phyloP scores from a whole-genome alignment of 2,888 invertebrate genomes.

The Megastigmus dorsalis region DNA sequence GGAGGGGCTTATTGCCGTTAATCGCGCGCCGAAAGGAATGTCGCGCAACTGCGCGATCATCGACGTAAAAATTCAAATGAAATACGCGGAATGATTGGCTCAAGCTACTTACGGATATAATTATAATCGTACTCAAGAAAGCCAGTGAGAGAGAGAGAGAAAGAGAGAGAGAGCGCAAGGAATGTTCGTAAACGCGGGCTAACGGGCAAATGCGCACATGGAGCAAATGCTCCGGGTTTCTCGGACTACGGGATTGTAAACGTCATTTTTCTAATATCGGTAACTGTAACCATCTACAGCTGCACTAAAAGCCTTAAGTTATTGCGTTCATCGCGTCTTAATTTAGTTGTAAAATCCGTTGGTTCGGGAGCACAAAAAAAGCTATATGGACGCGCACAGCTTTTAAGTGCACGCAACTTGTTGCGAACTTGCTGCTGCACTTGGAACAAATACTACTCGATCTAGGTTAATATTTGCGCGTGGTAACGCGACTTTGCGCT shows the following conservation, averaged over 20 bases:
- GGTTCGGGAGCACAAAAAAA: not conserved
- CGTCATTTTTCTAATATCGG: not conserved
- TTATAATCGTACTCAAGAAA: no score
- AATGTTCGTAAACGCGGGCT: conserved; percentile 10
- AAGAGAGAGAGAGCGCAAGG: not conserved
- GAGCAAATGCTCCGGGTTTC: not conserved
- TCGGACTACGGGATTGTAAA: not conserved
- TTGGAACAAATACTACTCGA: no score
- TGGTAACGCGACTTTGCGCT: no score
- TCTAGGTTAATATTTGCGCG: no score
- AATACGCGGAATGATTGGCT: not conserved
- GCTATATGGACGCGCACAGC: no score
- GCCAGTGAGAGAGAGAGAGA: no score
- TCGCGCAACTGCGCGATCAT: no score
- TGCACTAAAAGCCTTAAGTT: not conserved
- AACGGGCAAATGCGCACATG: not conserved
- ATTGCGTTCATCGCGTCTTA: not conserved
- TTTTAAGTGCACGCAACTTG: no score
- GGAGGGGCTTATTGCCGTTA: not conserved
- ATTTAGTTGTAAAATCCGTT: conserved; percentile 4
- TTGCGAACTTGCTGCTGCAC: no score
- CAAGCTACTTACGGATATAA: conserved; percentile 8
- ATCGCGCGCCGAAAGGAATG: not conserved
- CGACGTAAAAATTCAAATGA: not conserved
- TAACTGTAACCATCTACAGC: no score